Base-by-base conservation (phyloP, 2,797 vertebrate species). In the Neostethus bicornis region DNA sequence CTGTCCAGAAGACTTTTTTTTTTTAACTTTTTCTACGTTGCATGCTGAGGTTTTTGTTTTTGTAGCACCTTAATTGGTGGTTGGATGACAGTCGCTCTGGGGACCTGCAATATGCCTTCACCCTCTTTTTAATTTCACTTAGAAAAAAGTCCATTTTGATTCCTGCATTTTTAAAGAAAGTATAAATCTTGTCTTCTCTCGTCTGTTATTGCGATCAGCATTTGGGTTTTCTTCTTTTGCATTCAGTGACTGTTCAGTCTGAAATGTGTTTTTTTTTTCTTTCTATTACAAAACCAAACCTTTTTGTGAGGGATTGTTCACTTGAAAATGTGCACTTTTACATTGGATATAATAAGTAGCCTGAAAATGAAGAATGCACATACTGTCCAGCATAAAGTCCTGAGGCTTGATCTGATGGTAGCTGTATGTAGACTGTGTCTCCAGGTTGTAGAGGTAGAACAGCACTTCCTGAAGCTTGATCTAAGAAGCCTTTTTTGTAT, bases 281-380 rank as follows among this genome's bases (percentile, higher is more conserved):
- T n/a, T n/a, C n/a, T n/a, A n/a, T n/a, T n/a, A n/a, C n/a, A n/a
- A n/a, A n/a, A n/a, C n/a, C n/a, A n/a, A n/a, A n/a, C n/a, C n/a
- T n/a, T n/a, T n/a, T n/a, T n/a, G n/a, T n/a, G n/a, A 42, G 66
- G 67, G 25, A 57, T 31, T 25, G 37, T 12, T 66, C 32, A 29
- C 47, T 63, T 24, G 83, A 43, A 39, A 73, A 53, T 75, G 58
- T 80, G 34, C 39, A 43, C 13, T 32, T 75, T 91, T 94, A 99
- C 94, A 98, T 95, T 16, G 96, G 96, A 92, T 99, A 99, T 64
- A 99, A 92, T 91, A 99, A 93, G 92, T 95, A 99, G 73, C 97
- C 97, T 75, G 97, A 98, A 87, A 99, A 99, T 65, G 96, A 98
- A 0, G 97, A 98, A 74, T 98, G 96, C 66, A 99, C 96, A 0